Conservation (phyloP, 1,140 invertebrate genomes). For the Megalonaias nervosa region DNA sequence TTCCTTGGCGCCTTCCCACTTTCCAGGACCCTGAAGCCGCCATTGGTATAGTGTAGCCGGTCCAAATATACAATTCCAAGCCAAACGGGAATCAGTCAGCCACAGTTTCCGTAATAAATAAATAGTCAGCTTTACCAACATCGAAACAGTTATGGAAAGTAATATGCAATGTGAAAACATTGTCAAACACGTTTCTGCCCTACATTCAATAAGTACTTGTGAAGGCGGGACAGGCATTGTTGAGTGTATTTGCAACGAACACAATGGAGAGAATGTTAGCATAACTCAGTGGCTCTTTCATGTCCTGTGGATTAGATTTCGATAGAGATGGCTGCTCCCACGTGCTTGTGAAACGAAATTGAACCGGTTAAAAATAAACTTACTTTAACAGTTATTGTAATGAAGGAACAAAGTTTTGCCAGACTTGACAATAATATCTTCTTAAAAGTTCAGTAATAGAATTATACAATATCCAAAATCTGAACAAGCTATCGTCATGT, state of each 20-base stretch:
- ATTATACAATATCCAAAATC: slow-evolving; percentile 11
- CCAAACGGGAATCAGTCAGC: slow-evolving; percentile 64
- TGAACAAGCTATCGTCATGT: too few relatives aligned
- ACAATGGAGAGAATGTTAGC: too few relatives aligned
- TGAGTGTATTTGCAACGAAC: neutral
- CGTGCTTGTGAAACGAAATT: too few relatives aligned
- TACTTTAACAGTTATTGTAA: too few relatives aligned
- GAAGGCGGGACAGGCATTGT: neutral
- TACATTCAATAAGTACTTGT: neutral
- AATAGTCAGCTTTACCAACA: neutral
- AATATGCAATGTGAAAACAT: neutral
- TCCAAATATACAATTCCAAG: slow-evolving; percentile 60
- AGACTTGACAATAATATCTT: too few relatives aligned
- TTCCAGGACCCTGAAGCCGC: slow-evolving; percentile 68
- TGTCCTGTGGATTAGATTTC: too few relatives aligned
- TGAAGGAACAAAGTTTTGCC: too few relatives aligned
- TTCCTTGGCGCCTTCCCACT: slow-evolving; percentile 70
- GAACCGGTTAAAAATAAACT: too few relatives aligned
- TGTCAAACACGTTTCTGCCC: neutral
- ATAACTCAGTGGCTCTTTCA: too few relatives aligned
- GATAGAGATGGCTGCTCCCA: too few relatives aligned
- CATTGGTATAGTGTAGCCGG: slow-evolving; percentile 72
- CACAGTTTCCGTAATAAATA: slow-evolving; percentile 43
- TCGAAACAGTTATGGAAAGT: neutral
- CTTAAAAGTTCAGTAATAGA: neutral